Conservation (phyloP, 2,888 invertebrate species). For the Drosophila setosimentum region DNA sequence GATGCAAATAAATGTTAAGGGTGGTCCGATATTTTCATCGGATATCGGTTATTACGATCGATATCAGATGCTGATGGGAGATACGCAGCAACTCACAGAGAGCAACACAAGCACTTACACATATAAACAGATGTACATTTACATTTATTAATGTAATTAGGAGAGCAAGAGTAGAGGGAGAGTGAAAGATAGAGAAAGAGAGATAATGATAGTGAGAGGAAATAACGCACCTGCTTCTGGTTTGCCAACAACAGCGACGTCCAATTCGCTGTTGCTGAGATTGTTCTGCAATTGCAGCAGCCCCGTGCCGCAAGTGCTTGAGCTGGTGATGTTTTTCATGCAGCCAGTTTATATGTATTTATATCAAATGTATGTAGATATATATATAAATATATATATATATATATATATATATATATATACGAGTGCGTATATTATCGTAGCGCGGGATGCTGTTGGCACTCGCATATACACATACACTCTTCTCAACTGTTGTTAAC, state of each 20-base stretch:
- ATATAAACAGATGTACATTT: background rate
- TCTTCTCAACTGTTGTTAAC: constrained; percentile 33
- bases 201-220: constrained; percentile 15
- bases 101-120: constrained; percentile 3
- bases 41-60: constrained; percentile 30
- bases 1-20: constrained; percentile 37
- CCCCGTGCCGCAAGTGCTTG: constrained; percentile 83
- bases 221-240: constrained; percentile 80
- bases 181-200: background rate
- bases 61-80: constrained; percentile 9
- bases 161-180: constrained; percentile 10
- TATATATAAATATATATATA: background rate
- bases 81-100: constrained; percentile 6
- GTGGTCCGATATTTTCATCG: constrained; percentile 13
- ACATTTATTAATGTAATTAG: constrained; percentile 15
- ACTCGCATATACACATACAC: constrained; percentile 21
- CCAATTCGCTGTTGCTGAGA: constrained; percentile 74
- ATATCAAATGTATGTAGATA: constrained; percentile 9
- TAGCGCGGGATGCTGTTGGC: constrained; percentile 47
- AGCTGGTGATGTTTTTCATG: constrained; percentile 84
- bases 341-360: constrained; percentile 66
- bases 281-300: constrained; percentile 84
- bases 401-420: constrained; percentile 1
- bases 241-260: constrained; percentile 76
- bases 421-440: constrained; percentile 8